A percentile compares a stretch with the other conserved stretches of the same genome.
phyloP scores from a whole-genome alignment of 2,113 vertebrate genomes.

The Vombatus ursinus region DNA sequence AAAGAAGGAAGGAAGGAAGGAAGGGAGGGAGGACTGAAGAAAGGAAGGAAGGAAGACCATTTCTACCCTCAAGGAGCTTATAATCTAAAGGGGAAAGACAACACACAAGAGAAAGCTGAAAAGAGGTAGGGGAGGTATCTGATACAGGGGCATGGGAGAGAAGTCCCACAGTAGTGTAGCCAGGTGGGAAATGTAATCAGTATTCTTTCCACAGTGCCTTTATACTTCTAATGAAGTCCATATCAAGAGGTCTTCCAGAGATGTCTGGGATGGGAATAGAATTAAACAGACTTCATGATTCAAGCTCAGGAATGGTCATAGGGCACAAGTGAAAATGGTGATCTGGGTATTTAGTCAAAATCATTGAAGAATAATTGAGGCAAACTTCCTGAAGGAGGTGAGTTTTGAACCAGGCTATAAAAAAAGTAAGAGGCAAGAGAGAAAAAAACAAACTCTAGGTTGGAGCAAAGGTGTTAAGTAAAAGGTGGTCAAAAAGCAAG shows the following conservation, averaged over 20 bases:
- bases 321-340: too few relatives aligned
- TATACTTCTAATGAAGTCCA: background rate
- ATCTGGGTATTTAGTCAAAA: background rate
- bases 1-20: too few relatives aligned
- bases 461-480: background rate
- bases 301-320: background rate
- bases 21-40: too few relatives aligned
- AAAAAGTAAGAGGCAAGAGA: background rate
- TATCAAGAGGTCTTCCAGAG: background rate
- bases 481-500: background rate
- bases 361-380: background rate
- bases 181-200: background rate
- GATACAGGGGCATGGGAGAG: too few relatives aligned
- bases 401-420: background rate
- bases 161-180: background rate
- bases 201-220: background rate
- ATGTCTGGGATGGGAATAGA: background rate
- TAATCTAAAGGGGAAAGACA: background rate
- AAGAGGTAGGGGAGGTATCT: background rate
- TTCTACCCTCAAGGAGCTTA: background rate
- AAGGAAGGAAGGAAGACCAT: background rate
- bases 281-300: background rate
- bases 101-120: background rate
- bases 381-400: background rate
- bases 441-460: background rate